These are phyloP conservation scores for Caenorhabditis drosophilae DNA, from an alignment of 2,888 invertebrate species.

Conservation along the genomic window DNA sequence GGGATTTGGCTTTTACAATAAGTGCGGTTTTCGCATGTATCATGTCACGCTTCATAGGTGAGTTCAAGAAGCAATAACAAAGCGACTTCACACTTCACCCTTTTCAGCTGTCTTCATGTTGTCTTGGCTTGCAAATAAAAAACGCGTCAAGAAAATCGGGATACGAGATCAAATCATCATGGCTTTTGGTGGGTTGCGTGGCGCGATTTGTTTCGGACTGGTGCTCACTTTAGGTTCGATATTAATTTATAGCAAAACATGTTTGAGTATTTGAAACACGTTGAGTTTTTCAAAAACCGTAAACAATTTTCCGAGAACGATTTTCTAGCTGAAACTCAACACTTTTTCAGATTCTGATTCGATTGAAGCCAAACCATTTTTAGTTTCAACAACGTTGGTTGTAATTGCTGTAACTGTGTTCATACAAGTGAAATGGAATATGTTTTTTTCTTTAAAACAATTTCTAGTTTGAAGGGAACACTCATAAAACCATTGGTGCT, in stretches of 20 bases:
- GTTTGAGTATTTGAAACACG: too few species aligned
- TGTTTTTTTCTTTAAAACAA: not conserved
- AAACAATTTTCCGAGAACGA: not conserved
- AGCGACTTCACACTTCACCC: not conserved
- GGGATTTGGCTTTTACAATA: constrained; percentile 92
- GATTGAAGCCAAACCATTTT: constrained; percentile 89
- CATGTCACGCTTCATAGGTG: constrained; percentile 86
- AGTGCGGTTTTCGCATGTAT: constrained; percentile 91
- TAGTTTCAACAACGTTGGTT: constrained; percentile 93
- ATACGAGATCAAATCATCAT: constrained; percentile 79
- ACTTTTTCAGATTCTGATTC: constrained; percentile 71
- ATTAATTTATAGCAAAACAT: not conserved
- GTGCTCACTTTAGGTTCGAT: constrained; percentile 76
- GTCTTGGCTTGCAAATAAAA: constrained; percentile 87
- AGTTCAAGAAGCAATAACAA: not conserved
- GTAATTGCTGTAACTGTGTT: constrained; percentile 99
- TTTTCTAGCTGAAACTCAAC: not conserved
- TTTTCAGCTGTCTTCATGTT: constrained; percentile 75
- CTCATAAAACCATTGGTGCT: constrained; percentile 97
- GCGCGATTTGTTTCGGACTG: constrained; percentile 91
- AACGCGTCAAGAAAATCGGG: constrained; percentile 86
- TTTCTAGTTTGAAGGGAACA: constrained; percentile 77
- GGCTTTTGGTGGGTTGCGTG: constrained; percentile 93
- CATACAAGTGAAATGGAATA: constrained; percentile 77
- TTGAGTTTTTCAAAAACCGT: too few species aligned